Evolutionary conservation across 2,113 vertebrate genomes (phyloP).

Genomic region (Pardalotus punctatus): DNA sequence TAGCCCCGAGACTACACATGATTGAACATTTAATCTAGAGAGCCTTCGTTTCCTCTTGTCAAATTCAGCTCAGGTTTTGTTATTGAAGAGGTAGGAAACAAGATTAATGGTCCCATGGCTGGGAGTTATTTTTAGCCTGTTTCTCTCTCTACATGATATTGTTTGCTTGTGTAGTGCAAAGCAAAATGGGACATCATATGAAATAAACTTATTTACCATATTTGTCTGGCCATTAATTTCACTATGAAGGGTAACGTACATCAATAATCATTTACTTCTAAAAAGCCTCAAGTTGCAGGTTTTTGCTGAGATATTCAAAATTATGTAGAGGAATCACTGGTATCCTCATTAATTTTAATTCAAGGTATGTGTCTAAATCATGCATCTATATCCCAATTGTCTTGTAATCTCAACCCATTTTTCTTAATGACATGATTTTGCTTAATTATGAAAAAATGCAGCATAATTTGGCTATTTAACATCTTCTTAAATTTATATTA

Average conservation of each 20-base stretch:
- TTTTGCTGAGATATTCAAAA: slow-evolving; percentile 17
- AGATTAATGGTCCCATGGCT: background rate
- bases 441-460: background rate
- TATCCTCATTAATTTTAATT: background rate
- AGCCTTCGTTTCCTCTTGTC: background rate
- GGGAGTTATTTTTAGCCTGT: background rate
- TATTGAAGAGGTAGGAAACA: background rate
- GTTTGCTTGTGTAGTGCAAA: background rate
- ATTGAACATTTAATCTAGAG: background rate
- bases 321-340: background rate
- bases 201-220: background rate
- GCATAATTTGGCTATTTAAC: background rate
- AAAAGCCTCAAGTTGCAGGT: background rate
- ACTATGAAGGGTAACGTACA: background rate
- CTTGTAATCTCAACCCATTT: background rate
- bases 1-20: accelerated
- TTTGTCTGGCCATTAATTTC: background rate
- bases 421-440: background rate
- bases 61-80: background rate
- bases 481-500: background rate
- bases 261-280: background rate
- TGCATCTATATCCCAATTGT: background rate
- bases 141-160: background rate
- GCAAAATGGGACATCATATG: background rate
- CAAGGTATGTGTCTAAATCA: background rate